These are phyloP conservation scores for Actinostola sp. DNA, from an alignment of 92 coral and sea anemone genomes.

Conservation along the genomic window DNA sequence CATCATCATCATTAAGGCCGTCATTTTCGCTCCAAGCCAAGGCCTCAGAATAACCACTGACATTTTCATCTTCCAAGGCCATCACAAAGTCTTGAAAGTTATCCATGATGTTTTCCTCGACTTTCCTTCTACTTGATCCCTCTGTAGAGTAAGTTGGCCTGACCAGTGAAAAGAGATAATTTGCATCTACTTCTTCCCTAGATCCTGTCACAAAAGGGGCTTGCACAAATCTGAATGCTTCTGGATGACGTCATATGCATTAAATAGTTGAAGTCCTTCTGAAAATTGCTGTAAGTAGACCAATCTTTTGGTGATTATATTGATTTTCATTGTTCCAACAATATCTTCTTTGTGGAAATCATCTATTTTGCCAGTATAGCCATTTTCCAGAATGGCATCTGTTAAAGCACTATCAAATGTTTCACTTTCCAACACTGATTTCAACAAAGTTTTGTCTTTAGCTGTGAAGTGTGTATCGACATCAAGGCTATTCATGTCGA, in stretches of 20 bases:
- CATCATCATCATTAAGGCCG: constrained; percentile 10
- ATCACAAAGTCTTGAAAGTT: constrained; percentile 65
- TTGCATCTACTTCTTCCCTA: constrained; percentile 58
- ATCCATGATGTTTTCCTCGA: constrained; percentile 61
- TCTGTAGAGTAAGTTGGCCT: constrained; percentile 44
- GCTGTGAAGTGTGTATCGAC: constrained; percentile 37
- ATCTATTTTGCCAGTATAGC: constrained; percentile 61
- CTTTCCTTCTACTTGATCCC: constrained; percentile 37
- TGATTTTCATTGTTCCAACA: constrained; percentile 39
- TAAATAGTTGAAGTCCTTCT: constrained; percentile 30
- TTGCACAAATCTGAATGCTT: constrained; percentile 47
- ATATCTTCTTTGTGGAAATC: constrained; percentile 40
- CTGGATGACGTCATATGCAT: constrained; percentile 24
- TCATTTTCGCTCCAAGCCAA: constrained; percentile 40
- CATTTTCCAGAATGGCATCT: constrained; percentile 51
- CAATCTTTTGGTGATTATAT: constrained; percentile 41
- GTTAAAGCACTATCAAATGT: neutral
- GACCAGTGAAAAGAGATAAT: constrained; percentile 68
- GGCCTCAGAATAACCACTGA: constrained; percentile 49
- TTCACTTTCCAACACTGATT: neutral
- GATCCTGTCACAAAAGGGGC: constrained; percentile 44
- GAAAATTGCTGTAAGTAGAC: constrained; percentile 38
- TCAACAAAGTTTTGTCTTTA: constrained; percentile 11
- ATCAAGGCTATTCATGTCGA: constrained; percentile 30
- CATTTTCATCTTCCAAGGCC: constrained; percentile 51